Percentiles rank a stretch among this genome's conserved stretches.
Evolutionary conservation across 2,113 vertebrate species (phyloP).

Genomic region (Atractosteus spatula): DNA sequence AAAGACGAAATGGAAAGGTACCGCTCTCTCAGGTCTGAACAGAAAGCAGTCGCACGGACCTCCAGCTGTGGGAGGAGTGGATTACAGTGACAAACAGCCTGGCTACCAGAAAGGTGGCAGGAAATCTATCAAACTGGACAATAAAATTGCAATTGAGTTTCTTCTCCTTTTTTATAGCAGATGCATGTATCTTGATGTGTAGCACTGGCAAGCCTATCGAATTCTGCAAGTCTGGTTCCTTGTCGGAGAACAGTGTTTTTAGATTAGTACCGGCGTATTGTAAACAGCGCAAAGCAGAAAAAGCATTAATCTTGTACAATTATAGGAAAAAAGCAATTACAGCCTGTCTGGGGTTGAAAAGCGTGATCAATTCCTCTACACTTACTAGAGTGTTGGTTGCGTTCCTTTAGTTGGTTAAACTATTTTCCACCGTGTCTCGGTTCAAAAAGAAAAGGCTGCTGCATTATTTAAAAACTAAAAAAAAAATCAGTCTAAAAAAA

Average conservation of each 20-base stretch:
- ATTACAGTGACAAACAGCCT: slow-evolving; percentile 98
- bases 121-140: slow-evolving; percentile 99
- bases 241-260: slow-evolving; percentile 61
- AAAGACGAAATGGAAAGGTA: no score
- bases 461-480: no score
- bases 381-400: slow-evolving; percentile 5
- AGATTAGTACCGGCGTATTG: slow-evolving; percentile 47
- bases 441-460: not conserved
- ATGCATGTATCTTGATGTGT: slow-evolving; percentile 87
- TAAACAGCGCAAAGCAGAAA: slow-evolving; percentile 44
- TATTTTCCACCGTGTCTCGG: not conserved
- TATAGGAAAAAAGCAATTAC: slow-evolving; percentile 55
- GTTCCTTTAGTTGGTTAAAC: not conserved
- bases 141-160: slow-evolving; percentile 99
- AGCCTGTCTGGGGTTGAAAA: slow-evolving; percentile 32
- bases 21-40: not conserved
- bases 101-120: slow-evolving; percentile 94
- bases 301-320: slow-evolving; percentile 65
- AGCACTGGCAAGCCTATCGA: slow-evolving; percentile 70
- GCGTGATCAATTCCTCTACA: slow-evolving; percentile 36
- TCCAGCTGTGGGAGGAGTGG: slow-evolving; percentile 82
- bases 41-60: slow-evolving; percentile 29
- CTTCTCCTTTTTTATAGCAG: slow-evolving; percentile 92
- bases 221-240: slow-evolving; percentile 67
- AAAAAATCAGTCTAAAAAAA: no score